Evolutionary conservation across 2,113 vertebrate species (phyloP).

Genomic region (Saccopteryx bilineata): DNA sequence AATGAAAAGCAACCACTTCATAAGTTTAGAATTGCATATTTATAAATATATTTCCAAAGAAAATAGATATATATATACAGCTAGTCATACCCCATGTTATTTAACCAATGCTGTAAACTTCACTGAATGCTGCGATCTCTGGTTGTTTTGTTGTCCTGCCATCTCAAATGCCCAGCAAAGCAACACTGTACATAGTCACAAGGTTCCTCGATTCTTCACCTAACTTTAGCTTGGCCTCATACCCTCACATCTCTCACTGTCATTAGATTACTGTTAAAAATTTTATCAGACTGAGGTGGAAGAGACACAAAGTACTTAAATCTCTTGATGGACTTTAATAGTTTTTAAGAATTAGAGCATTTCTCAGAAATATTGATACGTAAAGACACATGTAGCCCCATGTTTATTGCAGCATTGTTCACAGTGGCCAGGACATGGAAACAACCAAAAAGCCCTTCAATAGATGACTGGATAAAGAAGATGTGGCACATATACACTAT

Average conservation of each 20-base stretch:
- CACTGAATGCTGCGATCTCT: background rate
- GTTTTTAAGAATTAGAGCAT: slow-evolving; percentile 67
- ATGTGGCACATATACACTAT: no score
- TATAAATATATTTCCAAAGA: background rate
- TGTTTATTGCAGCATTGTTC: no score
- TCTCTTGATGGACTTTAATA: slow-evolving; percentile 56
- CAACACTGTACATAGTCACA: background rate
- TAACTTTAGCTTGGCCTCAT: background rate
- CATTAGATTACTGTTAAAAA: background rate
- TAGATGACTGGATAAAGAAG: no score
- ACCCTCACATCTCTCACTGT: background rate
- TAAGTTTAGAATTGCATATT: background rate
- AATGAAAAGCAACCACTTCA: background rate
- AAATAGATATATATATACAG: background rate
- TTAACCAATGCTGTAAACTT: background rate
- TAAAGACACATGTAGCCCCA: no score
- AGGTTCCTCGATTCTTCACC: background rate
- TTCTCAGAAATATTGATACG: background rate
- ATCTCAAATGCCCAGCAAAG: background rate
- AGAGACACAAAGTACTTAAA: slow-evolving; percentile 50
- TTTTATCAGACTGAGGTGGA: background rate
- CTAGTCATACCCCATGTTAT: background rate
- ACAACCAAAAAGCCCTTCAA: no score
- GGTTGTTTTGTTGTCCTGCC: background rate
- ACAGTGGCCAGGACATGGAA: no score